Evolutionary conservation across 1,140 invertebrate species (phyloP).

Genomic region (Vollenhovia emeryi): DNA sequence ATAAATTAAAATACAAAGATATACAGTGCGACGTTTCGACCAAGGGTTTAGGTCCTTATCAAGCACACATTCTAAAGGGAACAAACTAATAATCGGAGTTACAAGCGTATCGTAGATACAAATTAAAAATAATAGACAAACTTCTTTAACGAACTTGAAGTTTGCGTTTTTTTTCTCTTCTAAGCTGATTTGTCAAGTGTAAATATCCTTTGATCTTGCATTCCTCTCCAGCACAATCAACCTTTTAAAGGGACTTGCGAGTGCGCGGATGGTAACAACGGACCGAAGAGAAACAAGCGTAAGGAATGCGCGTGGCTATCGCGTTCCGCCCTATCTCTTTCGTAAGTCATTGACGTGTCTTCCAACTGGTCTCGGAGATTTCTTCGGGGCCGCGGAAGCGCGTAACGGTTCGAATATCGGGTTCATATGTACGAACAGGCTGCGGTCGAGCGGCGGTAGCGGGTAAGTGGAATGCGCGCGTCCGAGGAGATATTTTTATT

Average conservation of each 20-base stretch:
- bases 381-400: conserved; percentile 37
- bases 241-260: not conserved
- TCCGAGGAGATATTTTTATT: conserved; percentile 12
- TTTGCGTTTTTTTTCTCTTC: not conserved
- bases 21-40: too few species aligned
- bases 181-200: not conserved
- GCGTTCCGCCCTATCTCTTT: conserved; percentile 28
- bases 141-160: not conserved
- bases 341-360: conserved; percentile 40
- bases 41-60: too few species aligned
- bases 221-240: not conserved
- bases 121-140: too few species aligned
- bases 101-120: too few species aligned
- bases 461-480: not conserved
- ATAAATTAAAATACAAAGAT: too few species aligned
- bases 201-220: not conserved
- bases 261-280: not conserved
- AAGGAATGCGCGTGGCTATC: not conserved
- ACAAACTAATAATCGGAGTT: too few species aligned
- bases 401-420: conserved; percentile 54
- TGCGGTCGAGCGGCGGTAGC: not conserved
- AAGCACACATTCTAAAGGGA: too few species aligned
- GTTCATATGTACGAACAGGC: not conserved
- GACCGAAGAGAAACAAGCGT: not conserved
- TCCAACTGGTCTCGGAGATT: conserved; percentile 36